Evolutionary conservation across 1,140 invertebrate species (phyloP).

Genomic region (Drosophila kanapiae): DNA sequence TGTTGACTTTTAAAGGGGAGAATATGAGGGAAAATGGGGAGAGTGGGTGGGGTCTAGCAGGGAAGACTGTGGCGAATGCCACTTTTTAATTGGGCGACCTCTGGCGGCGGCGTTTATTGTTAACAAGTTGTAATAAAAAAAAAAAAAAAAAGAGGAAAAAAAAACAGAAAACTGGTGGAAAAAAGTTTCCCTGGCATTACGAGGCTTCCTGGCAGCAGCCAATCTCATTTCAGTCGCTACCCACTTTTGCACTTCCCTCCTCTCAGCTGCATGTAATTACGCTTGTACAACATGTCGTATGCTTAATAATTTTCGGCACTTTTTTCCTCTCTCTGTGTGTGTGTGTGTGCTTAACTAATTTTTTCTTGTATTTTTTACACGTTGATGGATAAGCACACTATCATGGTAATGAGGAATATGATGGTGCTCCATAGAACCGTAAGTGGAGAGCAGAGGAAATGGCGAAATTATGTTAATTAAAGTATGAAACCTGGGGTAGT

Average conservation of each 20-base stretch:
- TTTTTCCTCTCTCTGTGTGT: constrained; percentile 1
- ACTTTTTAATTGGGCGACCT: constrained; percentile 76
- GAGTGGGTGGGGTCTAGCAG: not conserved
- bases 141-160: constrained; percentile 9
- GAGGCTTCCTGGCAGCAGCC: constrained; percentile 51
- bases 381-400: constrained; percentile 38
- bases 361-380: constrained; percentile 24
- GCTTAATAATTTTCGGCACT: constrained; percentile 66
- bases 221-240: constrained; percentile 7
- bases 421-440: constrained; percentile 2
- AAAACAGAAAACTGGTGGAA: constrained; percentile 16
- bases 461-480: constrained; percentile 2
- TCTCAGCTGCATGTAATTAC: constrained; percentile 69
- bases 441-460: not conserved
- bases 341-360: constrained; percentile 49
- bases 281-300: constrained; percentile 76
- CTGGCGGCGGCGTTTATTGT: constrained; percentile 73
- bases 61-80: constrained; percentile 14
- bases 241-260: not conserved
- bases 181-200: constrained; percentile 57
- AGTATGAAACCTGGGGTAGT: not conserved
- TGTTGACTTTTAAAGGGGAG: constrained; percentile 62
- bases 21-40: not conserved
- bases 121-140: constrained; percentile 73
- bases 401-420: constrained; percentile 22